Conservation (phyloP, 2,888 invertebrate species). For the Tiliacea aurago region DNA sequence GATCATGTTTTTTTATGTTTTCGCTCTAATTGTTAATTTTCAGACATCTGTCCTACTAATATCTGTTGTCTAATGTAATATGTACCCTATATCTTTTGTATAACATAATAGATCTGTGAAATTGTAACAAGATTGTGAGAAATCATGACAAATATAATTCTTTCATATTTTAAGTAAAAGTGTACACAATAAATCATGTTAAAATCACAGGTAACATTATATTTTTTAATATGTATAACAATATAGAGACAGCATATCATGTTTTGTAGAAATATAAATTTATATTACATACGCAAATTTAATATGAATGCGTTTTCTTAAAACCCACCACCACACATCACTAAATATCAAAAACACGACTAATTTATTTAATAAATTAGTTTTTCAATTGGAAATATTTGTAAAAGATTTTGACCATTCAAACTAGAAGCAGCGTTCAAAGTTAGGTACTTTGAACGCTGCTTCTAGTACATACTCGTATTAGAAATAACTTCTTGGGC, state of each 20-base stretch:
- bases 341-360: neutral
- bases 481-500: too few species aligned
- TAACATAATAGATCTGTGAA: conserved; percentile 82
- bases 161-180: conserved; percentile 45
- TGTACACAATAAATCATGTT: conserved; percentile 58
- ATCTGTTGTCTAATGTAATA: conserved; percentile 51
- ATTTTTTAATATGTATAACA: conserved; percentile 80
- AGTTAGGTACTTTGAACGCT: too few species aligned
- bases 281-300: conserved; percentile 75
- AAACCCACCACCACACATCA: neutral
- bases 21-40: conserved; percentile 48
- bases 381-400: neutral
- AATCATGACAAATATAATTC: conserved; percentile 80
- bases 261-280: conserved; percentile 87
- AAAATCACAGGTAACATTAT: conserved; percentile 73
- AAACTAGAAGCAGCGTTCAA: too few species aligned
- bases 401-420: neutral
- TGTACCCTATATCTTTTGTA: conserved; percentile 51
- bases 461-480: too few species aligned
- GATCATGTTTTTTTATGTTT: conserved; percentile 43
- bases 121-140: conserved; percentile 69
- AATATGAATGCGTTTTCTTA: conserved; percentile 58
- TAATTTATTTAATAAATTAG: neutral
- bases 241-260: conserved; percentile 85
- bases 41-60: conserved; percentile 54